These are phyloP conservation scores for Drosophila borealis DNA, from an alignment of 2,888 invertebrate species.

Conservation along the genomic window DNA sequence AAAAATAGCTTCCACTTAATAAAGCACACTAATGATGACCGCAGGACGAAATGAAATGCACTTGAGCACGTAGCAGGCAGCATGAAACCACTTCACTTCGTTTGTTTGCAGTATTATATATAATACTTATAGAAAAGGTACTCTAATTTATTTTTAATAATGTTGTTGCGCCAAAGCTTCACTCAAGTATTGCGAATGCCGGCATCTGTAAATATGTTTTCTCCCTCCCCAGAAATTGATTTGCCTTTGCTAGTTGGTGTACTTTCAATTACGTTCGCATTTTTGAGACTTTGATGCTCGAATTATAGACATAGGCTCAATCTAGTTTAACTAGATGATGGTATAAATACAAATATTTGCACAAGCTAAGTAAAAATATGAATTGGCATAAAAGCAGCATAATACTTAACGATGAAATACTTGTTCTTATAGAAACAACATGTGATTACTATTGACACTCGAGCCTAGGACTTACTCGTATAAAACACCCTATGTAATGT, in stretches of 20 bases:
- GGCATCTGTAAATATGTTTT: constrained; percentile 42
- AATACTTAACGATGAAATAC: background rate
- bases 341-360: constrained; percentile 52
- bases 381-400: constrained; percentile 2
- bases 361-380: constrained; percentile 28
- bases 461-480: constrained; percentile 16
- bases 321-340: constrained; percentile 35
- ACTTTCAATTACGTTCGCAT: constrained; percentile 67
- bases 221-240: constrained; percentile 43
- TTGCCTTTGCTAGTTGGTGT: constrained; percentile 59
- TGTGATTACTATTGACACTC: constrained; percentile 10
- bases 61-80: constrained; percentile 78
- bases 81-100: constrained; percentile 61
- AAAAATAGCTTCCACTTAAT: constrained; percentile 76
- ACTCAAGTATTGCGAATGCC: constrained; percentile 14
- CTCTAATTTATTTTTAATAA: constrained; percentile 81
- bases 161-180: constrained; percentile 27
- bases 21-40: constrained; percentile 81
- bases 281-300: constrained; percentile 36
- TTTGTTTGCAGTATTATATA: constrained; percentile 54
- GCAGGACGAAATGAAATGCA: constrained; percentile 70
- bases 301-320: constrained; percentile 16
- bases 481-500: constrained; percentile 7
- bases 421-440: background rate
- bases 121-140: constrained; percentile 46